Base-by-base conservation (phyloP, 2,797 vertebrate species). In the Parotocinclus haroldoi region DNA sequence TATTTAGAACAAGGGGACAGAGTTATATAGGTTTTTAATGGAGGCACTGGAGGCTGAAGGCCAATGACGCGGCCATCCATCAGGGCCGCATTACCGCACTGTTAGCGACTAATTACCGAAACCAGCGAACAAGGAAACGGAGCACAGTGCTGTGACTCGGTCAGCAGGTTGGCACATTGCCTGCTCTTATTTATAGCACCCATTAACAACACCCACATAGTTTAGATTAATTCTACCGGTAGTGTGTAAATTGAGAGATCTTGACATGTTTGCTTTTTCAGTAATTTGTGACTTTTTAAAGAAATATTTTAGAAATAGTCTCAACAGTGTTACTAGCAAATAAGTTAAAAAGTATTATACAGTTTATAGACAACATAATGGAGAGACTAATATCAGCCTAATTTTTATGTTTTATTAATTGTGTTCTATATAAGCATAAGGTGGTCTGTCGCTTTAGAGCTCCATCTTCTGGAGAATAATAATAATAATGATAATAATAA, bases 21-120 rank as follows among this genome's bases (percentile, higher is more conserved):
- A 58, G 46, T 4, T 40, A 19, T 10, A 14, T 37, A 44, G 17
- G 36, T 4, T 16, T 16, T 82, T 85, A 64, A 56, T 72, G 78
- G 78, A 71, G 75, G 9, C 52, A 17, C 27, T 10, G 1, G 61
- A 27, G 78, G 76, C 74, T 82, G 76, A 85, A 82, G 63, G 85
- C 79, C 82, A 86, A 85, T 85, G 87, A 66, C 81, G 79, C 50
- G 78, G 82, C 78, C 84, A 89, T 89, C 89, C 87, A 88, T 89
- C 87, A 88, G 85, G 68, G 38, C 79, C 71, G 39, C 78, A 84
- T 88, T 88, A 89, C 81, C 77, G 79, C 66, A 84, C 87, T 87
- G 87, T 91, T 91, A 89, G 86, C 87, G 86, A 88, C 87, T 91
- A 84, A 90, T 92, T 89, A 90, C 87, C 87, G 83, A 85, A 87